Percentiles rank a stretch among this genome's conserved stretches.
Conservation (phyloP, 2,797 vertebrate species). For the Masticophis lateralis region DNA sequence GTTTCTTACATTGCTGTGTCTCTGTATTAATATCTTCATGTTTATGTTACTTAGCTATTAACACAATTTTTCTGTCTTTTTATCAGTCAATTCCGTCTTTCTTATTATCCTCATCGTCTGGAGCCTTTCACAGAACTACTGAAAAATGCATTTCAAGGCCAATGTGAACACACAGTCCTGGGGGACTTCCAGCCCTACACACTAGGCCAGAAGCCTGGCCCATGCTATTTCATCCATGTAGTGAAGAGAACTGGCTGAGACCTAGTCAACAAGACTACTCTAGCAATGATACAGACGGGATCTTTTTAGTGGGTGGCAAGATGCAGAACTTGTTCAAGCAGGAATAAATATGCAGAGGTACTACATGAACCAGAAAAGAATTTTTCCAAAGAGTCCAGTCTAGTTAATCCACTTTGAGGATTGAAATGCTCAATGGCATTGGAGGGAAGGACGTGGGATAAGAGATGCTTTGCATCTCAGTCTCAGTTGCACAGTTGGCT, state of each 20-base stretch:
- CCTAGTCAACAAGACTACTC: fast-evolving
- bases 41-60: neutral
- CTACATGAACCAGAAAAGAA: neutral
- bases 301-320: neutral
- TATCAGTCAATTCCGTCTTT: conserved; percentile 92
- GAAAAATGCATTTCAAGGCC: conserved; percentile 80
- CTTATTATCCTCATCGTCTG: conserved; percentile 92
- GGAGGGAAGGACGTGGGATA: neutral
- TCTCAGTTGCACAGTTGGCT: neutral
- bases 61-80: neutral
- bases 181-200: conserved; percentile 89
- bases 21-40: neutral
- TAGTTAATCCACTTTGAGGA: conserved; percentile 13
- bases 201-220: conserved; percentile 73
- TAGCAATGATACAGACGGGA: neutral
- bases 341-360: neutral
- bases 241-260: conserved; percentile 82
- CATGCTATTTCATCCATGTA: conserved; percentile 97
- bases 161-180: conserved; percentile 84
- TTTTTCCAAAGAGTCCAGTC: neutral
- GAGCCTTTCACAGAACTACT: conserved; percentile 84
- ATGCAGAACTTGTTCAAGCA: neutral
- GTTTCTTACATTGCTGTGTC: neutral
- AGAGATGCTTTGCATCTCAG: neutral
- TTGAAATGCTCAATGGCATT: neutral